Base-by-base conservation (phyloP, 1,140 invertebrate species). In the Trichonephila inaurata region DNA sequence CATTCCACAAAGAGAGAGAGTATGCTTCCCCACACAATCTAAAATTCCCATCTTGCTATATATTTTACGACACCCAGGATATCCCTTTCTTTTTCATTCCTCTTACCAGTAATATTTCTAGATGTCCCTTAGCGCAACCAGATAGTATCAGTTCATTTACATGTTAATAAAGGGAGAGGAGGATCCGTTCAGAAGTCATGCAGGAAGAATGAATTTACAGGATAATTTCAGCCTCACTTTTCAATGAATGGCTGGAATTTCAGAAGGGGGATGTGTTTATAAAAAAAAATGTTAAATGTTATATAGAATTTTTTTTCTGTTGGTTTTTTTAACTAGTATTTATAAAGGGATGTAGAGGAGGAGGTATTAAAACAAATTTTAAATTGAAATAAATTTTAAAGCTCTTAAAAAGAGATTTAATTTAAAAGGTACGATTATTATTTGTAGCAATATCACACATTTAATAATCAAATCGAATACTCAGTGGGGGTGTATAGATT, bases 91-190 rank as follows among this genome's bases (percentile, higher is more conserved):
- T 28, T 24, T 81, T 21, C 69, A 10, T 51, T 40, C 28, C 58
- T 44, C 28, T 44, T 44, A 8, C 10, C 10, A 33, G n/a, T 12
- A 19, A 62, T 33, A 87, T 33, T 61, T 40, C 28, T 77, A 16
- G 60, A 24, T 12, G 85, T 19, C 82, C 24, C 28, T 40, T 16
- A 87, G 19, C n/a, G 58, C 16, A 58, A 24, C 7, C 8, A 64
- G 89, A 91, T 91, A 83, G 7, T 77, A 91, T 64, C 89, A 24
- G 19, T 24, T 90, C 89, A 91, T 91, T 91, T 91, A 40, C 89
- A 91, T 91, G 89, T 83, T 83, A 91, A 91, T 91, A 83, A 91
- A 77, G 14, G 33, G 12, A 40, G 51, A 58, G 64, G 2, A 19
- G 16, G n/a, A n/a, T 6, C 44, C n/a, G 28, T 40, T 33, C 18